A percentile compares a stretch with the other conserved stretches of the same genome.
phyloP scores from a whole-genome alignment of 2,113 vertebrate species.

The Furnarius figulus region DNA sequence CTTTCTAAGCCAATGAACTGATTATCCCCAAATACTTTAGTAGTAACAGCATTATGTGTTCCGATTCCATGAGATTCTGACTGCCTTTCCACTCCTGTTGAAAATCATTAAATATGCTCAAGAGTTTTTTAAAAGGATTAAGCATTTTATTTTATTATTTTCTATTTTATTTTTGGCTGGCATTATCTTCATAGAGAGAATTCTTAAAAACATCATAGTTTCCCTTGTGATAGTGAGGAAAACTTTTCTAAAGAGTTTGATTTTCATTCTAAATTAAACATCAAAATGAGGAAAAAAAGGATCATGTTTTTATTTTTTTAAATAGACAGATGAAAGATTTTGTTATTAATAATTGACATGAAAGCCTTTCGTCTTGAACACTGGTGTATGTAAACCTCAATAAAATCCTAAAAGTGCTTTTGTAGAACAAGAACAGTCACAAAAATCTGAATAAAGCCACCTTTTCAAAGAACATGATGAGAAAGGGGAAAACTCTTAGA shows the following conservation, averaged over 20 bases:
- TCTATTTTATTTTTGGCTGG: constrained; percentile 50
- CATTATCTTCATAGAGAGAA: constrained; percentile 61
- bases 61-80: not conserved
- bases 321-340: constrained; percentile 70
- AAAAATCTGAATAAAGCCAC: constrained; percentile 68
- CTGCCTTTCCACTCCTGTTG: not conserved
- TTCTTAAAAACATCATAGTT: constrained; percentile 56
- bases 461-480: constrained; percentile 71
- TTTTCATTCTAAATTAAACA: constrained; percentile 76
- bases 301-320: constrained; percentile 71
- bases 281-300: constrained; percentile 49
- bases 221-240: constrained; percentile 57
- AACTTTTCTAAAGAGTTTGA: constrained; percentile 63
- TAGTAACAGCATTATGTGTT: not conserved
- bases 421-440: constrained; percentile 71
- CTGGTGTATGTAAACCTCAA: constrained; percentile 68
- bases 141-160: constrained; percentile 50
- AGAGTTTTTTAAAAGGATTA: not conserved
- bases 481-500: constrained; percentile 64
- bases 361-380: constrained; percentile 71
- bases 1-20: not conserved
- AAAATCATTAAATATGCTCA: not conserved
- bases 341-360: constrained; percentile 74
- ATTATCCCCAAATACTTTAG: not conserved
- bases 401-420: constrained; percentile 71